Conservation (phyloP, 35 echinoderm and acorn worm species). For the Apostichopus japonicus region DNA sequence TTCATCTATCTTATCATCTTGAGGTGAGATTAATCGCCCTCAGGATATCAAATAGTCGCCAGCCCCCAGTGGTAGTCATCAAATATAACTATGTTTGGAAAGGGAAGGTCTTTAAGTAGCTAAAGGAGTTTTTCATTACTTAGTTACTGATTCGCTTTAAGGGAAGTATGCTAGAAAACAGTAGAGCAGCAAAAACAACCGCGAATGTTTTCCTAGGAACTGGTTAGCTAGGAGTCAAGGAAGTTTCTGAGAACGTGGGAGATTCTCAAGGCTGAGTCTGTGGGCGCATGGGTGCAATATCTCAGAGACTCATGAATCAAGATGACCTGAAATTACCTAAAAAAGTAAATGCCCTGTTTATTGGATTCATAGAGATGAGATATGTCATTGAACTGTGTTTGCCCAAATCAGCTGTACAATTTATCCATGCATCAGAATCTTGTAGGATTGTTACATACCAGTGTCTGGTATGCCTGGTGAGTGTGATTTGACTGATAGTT, state of each 20-base stretch:
- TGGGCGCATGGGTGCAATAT: constrained; percentile 25
- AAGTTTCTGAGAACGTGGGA: constrained; percentile 36
- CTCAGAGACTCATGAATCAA: neutral
- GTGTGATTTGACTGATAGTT: no score
- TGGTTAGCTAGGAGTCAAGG: constrained; percentile 44
- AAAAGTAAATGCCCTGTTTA: constrained; percentile 34
- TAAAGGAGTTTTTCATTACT: constrained; percentile 57
- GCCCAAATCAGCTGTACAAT: neutral
- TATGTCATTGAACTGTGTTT: constrained; percentile 35
- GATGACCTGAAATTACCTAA: constrained; percentile 43
- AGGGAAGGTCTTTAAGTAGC: constrained; percentile 56
- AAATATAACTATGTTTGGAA: constrained; percentile 46
- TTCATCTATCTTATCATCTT: neutral
- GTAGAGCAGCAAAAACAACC: constrained; percentile 39
- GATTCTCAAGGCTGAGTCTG: constrained; percentile 41
- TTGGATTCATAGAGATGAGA: neutral
- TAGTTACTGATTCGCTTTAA: constrained; percentile 38
- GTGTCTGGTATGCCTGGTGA: no score
- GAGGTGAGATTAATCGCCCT: constrained; percentile 21
- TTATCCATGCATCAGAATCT: neutral
- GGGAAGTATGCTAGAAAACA: constrained; percentile 14
- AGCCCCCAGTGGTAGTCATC: constrained; percentile 55
- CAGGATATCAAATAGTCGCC: constrained; percentile 7
- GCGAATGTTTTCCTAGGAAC: constrained; percentile 47
- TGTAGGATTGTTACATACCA: neutral